phyloP scores from a whole-genome alignment of 2,113 vertebrate species.

The Amblyopsis rosae region DNA sequence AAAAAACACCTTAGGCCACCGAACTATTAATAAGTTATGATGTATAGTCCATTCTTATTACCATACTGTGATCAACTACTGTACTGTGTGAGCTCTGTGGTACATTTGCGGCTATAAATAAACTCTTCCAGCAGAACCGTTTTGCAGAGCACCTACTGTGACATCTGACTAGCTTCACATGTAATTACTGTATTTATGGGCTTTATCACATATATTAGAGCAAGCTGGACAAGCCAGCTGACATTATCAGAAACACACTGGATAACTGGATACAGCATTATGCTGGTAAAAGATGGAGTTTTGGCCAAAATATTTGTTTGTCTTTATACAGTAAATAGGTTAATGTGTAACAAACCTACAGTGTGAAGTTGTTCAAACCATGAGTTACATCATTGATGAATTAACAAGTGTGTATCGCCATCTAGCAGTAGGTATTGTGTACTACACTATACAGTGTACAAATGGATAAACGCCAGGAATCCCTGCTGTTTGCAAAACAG shows the following conservation, averaged over 20 bases:
- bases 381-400: background rate
- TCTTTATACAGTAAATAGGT: background rate
- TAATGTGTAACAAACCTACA: background rate
- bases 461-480: background rate
- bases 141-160: background rate
- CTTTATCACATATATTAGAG: background rate
- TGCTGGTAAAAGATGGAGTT: background rate
- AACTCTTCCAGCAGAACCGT: background rate
- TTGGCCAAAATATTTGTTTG: background rate
- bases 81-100: background rate
- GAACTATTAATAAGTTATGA: conserved; percentile 9
- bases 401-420: conserved; percentile 29
- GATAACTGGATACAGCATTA: background rate
- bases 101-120: background rate
- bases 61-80: background rate
- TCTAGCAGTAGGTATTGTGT: conserved; percentile 45
- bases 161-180: background rate
- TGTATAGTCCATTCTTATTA: background rate
- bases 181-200: background rate
- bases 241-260: background rate
- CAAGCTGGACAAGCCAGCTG: background rate
- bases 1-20: conserved; percentile 4
- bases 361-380: background rate
- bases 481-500: background rate
- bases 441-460: conserved; percentile 26